Evolutionary conservation across 2,113 vertebrate genomes (phyloP).

Genomic region (Drymodes brunneopygia): DNA sequence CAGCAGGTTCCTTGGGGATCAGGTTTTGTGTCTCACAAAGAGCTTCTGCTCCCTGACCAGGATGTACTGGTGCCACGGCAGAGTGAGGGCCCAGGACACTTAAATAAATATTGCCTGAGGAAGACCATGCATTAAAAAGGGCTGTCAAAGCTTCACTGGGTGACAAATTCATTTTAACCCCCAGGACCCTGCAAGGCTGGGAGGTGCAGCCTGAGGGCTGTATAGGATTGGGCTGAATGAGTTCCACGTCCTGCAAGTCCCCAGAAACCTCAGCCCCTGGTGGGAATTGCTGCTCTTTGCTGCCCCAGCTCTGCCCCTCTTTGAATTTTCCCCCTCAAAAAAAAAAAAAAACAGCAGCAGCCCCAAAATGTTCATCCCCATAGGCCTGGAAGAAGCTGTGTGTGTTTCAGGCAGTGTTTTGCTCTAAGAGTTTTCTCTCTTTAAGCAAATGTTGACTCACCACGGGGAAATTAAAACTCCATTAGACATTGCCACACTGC

Average conservation of each 20-base stretch:
- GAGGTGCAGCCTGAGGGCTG: not conserved
- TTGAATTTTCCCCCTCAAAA: not conserved
- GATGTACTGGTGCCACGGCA: not conserved
- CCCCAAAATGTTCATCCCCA: not conserved
- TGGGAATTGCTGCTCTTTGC: not conserved
- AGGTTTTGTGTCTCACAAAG: not conserved
- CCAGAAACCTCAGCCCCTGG: not conserved
- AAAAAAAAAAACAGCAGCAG: not conserved
- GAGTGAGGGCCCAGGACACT: not conserved
- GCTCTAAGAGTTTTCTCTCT: slow-evolving; percentile 56
- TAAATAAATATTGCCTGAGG: not conserved
- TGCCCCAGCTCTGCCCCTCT: not conserved
- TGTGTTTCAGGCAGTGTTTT: slow-evolving; percentile 26
- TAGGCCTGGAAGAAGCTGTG: not conserved
- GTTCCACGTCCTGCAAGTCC: not conserved
- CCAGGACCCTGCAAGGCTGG: not conserved
- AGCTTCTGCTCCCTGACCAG: not conserved
- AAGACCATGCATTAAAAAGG: not conserved
- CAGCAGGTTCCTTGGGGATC: not conserved
- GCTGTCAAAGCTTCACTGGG: not conserved
- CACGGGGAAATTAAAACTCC: slow-evolving; percentile 77
- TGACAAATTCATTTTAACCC: not conserved
- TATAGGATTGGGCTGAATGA: not conserved
- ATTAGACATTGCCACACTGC: slow-evolving; percentile 67
- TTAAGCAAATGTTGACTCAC: slow-evolving; percentile 73